These are phyloP conservation scores for Pandemis cinnamomeana DNA, from an alignment of 2,888 invertebrate genomes.

Conservation along the genomic window DNA sequence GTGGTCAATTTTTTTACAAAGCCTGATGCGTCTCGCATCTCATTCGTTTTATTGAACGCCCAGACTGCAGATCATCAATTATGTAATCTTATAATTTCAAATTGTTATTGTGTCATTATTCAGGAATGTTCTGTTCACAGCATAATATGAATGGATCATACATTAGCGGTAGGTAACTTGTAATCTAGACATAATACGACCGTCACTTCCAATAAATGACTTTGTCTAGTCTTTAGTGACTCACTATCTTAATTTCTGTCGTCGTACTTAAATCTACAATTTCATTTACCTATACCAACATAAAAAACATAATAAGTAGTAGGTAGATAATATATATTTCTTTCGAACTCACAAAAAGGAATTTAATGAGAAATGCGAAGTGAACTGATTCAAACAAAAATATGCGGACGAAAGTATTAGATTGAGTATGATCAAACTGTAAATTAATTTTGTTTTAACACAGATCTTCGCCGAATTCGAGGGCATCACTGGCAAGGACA, in stretches of 20 bases:
- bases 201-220: neutral
- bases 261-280: too few species aligned
- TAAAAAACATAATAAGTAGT: neutral
- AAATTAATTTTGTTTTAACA: neutral
- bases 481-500: conserved; percentile 91
- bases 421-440: neutral
- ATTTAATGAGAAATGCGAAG: neutral
- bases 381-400: neutral
- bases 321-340: neutral
- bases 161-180: neutral
- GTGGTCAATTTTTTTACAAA: neutral
- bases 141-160: neutral
- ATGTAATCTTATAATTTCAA: conserved; percentile 5
- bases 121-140: conserved; percentile 7
- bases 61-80: conserved; percentile 31
- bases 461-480: conserved; percentile 94
- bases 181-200: conserved; percentile 15
- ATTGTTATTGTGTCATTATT: neutral
- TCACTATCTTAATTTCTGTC: neutral
- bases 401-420: too few species aligned
- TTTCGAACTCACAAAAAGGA: neutral
- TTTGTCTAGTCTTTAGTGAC: neutral
- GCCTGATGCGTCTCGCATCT: neutral
- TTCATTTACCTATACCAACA: too few species aligned
- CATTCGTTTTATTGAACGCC: conserved; percentile 9